Conservation (phyloP, 2,113 vertebrate species). For the Myiozetetes cayanensis region DNA sequence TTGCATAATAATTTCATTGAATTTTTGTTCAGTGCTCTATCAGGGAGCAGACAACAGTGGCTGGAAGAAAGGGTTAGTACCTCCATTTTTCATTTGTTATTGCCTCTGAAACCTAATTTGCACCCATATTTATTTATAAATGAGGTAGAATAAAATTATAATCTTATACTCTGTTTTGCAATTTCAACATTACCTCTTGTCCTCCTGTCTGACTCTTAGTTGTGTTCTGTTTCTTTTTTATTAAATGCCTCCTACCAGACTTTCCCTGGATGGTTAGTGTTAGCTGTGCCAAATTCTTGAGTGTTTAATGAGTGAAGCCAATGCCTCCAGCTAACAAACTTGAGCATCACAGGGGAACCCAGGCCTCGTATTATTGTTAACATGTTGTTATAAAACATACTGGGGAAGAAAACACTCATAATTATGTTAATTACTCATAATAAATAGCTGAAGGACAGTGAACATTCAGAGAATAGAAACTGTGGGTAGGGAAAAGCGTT, state of each 20-base stretch:
- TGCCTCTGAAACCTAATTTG: neutral
- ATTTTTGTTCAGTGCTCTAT: neutral
- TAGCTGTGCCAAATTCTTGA: neutral
- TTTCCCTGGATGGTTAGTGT: neutral
- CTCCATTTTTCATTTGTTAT: neutral
- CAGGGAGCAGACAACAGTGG: neutral
- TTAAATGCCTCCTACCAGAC: neutral
- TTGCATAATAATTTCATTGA: neutral
- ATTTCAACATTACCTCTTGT: neutral
- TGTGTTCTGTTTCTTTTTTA: neutral
- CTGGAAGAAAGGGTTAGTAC: neutral
- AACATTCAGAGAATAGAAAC: neutral
- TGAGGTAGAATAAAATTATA: neutral
- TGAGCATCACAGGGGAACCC: neutral
- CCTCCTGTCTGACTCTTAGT: neutral
- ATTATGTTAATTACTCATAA: neutral
- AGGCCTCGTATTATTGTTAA: neutral
- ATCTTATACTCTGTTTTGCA: neutral
- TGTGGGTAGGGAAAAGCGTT: neutral
- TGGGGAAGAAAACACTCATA: neutral
- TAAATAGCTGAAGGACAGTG: neutral
- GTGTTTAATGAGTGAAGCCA: neutral
- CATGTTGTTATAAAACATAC: neutral
- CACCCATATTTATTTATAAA: neutral
- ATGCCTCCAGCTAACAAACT: neutral